Evolutionary conservation across 2,113 vertebrate genomes (phyloP).

Genomic region (Poeciliopsis prolifica): DNA sequence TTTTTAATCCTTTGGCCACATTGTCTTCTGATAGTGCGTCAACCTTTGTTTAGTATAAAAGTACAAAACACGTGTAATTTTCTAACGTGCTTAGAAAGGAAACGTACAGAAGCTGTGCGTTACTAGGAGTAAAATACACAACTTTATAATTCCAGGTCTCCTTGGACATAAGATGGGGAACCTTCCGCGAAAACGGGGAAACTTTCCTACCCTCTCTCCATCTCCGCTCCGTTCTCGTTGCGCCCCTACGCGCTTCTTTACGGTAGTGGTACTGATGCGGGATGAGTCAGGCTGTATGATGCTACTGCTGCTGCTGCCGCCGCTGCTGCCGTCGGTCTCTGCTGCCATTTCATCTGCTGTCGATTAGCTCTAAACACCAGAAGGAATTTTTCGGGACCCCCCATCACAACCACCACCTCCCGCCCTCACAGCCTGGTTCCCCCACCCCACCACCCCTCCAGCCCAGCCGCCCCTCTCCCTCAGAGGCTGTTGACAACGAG

Average conservation of each 20-base stretch:
- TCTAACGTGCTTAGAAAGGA: not conserved
- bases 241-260: constrained; percentile 74
- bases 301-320: constrained; percentile 83
- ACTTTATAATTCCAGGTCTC: not conserved
- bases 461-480: not conserved
- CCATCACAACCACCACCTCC: not conserved
- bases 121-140: not conserved
- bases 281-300: constrained; percentile 92
- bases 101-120: too few relatives aligned
- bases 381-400: constrained; percentile 42
- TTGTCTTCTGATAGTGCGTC: too few relatives aligned
- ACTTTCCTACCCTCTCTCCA: not conserved
- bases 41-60: too few relatives aligned
- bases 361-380: constrained; percentile 57
- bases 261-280: constrained; percentile 86
- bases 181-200: not conserved
- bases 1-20: not conserved
- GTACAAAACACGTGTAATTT: too few relatives aligned
- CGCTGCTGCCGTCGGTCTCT: constrained; percentile 78
- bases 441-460: not conserved
- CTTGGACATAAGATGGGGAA: not conserved
- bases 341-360: constrained; percentile 90
- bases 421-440: constrained; percentile 28
- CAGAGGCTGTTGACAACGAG: not conserved
- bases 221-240: constrained; percentile 22